Percentiles rank a stretch among this genome's conserved stretches.
Evolutionary conservation across 1,140 invertebrate species (phyloP).

Genomic region (Drosophila sproati): DNA sequence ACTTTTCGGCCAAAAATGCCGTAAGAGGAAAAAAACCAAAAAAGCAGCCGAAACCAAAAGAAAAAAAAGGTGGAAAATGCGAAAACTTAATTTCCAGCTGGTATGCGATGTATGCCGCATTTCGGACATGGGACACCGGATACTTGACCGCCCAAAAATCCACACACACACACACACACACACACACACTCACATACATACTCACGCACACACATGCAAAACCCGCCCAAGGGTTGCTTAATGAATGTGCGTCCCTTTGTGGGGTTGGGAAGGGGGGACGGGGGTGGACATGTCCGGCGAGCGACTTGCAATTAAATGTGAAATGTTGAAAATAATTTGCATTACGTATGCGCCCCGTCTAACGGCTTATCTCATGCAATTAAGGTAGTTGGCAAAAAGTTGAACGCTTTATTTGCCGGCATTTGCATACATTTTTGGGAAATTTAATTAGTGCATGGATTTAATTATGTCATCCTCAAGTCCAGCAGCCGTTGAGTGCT

Average conservation of each 20-base stretch:
- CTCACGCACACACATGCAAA: not conserved
- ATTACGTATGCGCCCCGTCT: conserved; percentile 76
- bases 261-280: not conserved
- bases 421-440: conserved; percentile 70
- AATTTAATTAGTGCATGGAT: conserved; percentile 85
- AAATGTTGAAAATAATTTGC: conserved; percentile 83
- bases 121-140: conserved; percentile 40
- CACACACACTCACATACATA: not conserved
- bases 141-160: conserved; percentile 14
- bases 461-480: conserved; percentile 81
- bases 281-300: conserved; percentile 10
- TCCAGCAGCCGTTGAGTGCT: not conserved
- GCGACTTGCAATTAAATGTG: conserved; percentile 82
- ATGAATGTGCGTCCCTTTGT: conserved; percentile 63
- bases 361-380: conserved; percentile 82
- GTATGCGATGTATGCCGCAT: conserved; percentile 69
- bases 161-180: not conserved
- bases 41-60: conserved; percentile 11
- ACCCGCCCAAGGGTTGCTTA: conserved; percentile 52
- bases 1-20: conserved; percentile 17
- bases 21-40: not conserved
- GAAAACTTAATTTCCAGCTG: conserved; percentile 81
- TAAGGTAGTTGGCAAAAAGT: conserved; percentile 77
- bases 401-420: conserved; percentile 56
- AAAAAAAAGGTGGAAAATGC: conserved; percentile 76